These are phyloP conservation scores for Myotis vivesi DNA, from an alignment of 2,797 vertebrate species.

Conservation along the genomic window DNA sequence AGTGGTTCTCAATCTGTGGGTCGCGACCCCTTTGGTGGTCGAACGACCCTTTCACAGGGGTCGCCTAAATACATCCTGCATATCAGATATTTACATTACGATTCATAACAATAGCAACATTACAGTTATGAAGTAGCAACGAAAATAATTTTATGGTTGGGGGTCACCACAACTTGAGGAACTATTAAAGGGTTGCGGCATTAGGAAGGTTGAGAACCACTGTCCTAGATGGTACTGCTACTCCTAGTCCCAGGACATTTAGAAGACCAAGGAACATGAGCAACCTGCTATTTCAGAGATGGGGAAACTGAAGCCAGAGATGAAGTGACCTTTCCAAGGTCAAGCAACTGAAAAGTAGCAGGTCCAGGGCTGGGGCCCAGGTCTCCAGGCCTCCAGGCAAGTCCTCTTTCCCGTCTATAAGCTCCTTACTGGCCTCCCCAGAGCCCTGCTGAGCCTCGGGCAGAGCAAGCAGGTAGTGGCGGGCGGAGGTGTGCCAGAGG, in stretches of 20 bases:
- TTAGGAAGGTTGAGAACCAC: too few species aligned
- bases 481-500: too few species aligned
- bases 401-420: neutral
- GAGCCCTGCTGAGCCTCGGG: neutral
- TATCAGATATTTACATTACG: too few species aligned
- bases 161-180: too few species aligned
- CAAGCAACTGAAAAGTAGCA: neutral
- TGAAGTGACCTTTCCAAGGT: neutral
- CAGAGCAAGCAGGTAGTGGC: neutral
- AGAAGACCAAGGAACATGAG: neutral
- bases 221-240: accelerated
- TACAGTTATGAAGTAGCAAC: too few species aligned
- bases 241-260: neutral
- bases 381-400: neutral
- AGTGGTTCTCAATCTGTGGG: too few species aligned
- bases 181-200: too few species aligned
- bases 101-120: too few species aligned
- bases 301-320: neutral
- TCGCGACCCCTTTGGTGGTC: too few species aligned
- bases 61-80: too few species aligned
- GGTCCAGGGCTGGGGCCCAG: neutral
- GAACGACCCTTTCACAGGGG: too few species aligned
- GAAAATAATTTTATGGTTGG: too few species aligned
- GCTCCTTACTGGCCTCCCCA: neutral
- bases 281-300: neutral